Base-by-base conservation (phyloP, 2,888 invertebrate species). In the Pelosia muscerda region DNA sequence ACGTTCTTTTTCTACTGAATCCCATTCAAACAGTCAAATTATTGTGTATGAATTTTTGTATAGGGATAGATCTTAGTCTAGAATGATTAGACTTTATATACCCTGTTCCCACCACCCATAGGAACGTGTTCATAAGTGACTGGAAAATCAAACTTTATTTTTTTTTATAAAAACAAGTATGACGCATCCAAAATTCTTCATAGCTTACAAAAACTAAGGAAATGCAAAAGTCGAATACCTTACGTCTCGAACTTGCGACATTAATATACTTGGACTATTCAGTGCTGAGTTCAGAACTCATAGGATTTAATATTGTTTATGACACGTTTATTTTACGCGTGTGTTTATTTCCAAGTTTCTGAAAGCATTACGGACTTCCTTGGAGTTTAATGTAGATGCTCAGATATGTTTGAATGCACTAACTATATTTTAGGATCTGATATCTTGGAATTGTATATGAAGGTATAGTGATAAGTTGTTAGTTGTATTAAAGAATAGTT, bases 261-360 rank as follows among this genome's bases (percentile, higher is more conserved):
- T 88, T 93, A 92, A 92, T 92, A 90, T 87, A 85, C 86, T 81
- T 72, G 70, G 78, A 74, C 76, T 70, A 77, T 73, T 76, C 80
- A 81, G 75, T 66, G 42, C 81, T 81, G 83, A 81, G 83, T 81
- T 75, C 75, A 70, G 81, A 84, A 84, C 79, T 81, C 78, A 80
- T 83, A 85, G 87, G 88, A 88, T 91, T 91, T 93, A 91, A 93
- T 93, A 93, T 90, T 90, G 90, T 91, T 92, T 91, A 90, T 88
- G 94, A 92, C 90, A 89, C 92, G 90, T 93, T 89, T 90, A 90
- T 90, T 92, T 91, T 91, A 91, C 89, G 87, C 84, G 82, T 84
- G 75, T 88, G 87, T 90, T 90, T 90, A 87, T 89, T 81, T 85
- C 79, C 77, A 84, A 83, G 82, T 86, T 84, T 67, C 82, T 73